Conservation (phyloP, 1,140 invertebrate genomes). For the Anoplophora glabripennis region DNA sequence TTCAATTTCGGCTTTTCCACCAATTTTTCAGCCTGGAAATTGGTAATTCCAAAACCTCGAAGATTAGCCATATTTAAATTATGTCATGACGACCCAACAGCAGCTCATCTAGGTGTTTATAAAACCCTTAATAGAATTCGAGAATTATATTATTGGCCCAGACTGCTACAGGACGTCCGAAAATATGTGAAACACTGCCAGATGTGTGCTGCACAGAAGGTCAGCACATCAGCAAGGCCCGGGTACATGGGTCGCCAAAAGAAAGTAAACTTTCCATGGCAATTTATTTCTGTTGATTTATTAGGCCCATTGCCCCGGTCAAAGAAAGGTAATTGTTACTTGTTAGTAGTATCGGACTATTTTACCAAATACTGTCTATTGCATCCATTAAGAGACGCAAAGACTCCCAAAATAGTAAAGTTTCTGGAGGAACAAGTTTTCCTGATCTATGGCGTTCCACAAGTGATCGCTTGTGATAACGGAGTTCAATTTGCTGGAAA, state of each 20-base stretch:
- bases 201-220: slow-evolving; percentile 22
- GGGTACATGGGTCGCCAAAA: slow-evolving; percentile 25
- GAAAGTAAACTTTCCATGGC: slow-evolving; percentile 18
- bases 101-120: slow-evolving; percentile 19
- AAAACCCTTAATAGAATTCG: slow-evolving; percentile 24
- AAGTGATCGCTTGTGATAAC: slow-evolving; percentile 26
- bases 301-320: slow-evolving; percentile 41
- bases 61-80: slow-evolving; percentile 2
- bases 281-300: slow-evolving; percentile 44
- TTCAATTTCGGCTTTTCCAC: background rate
- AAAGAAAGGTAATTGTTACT: slow-evolving; percentile 33
- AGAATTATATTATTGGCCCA: slow-evolving; percentile 28
- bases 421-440: slow-evolving; percentile 21
- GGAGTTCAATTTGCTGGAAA: slow-evolving; percentile 22
- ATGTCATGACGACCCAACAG: slow-evolving; percentile 20
- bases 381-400: slow-evolving; percentile 12
- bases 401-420: slow-evolving; percentile 10
- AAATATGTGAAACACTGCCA: slow-evolving; percentile 18
- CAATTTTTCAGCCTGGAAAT: slow-evolving; percentile 23
- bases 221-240: background rate
- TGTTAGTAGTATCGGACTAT: slow-evolving; percentile 41
- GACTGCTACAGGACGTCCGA: slow-evolving; percentile 18
- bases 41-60: slow-evolving; percentile 19
- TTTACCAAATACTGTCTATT: slow-evolving; percentile 27
- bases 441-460: slow-evolving; percentile 21